A percentile compares a stretch with the other conserved stretches of the same genome.
Conservation (phyloP, 2,113 vertebrate species). For the Mirza zaza region DNA sequence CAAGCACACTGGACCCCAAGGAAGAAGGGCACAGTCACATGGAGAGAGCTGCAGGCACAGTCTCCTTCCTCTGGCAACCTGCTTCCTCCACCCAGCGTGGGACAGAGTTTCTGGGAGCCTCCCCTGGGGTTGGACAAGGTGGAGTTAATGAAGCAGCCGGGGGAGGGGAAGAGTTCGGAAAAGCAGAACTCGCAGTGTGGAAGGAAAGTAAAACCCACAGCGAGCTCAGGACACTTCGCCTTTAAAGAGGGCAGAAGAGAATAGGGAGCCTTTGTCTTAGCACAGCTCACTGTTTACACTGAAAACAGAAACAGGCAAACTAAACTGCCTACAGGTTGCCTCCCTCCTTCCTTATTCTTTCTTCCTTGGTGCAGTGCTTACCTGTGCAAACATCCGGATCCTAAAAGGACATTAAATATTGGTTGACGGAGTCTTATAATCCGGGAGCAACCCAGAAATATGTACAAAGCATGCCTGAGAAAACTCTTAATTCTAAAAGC, state of each 20-base stretch:
- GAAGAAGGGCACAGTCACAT: fast-evolving
- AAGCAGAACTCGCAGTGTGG: not conserved
- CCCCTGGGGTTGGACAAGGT: too few species aligned
- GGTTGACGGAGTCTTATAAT: not conserved
- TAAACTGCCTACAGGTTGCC: not conserved
- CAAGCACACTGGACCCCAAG: not conserved
- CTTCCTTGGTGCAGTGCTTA: not conserved
- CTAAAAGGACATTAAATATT: slow-evolving; percentile 61
- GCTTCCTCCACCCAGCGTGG: too few species aligned
- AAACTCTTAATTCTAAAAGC: not conserved
- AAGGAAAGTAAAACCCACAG: not conserved
- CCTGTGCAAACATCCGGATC: slow-evolving; percentile 59
- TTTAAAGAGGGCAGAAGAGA: not conserved
- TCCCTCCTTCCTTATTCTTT: slow-evolving; percentile 37
- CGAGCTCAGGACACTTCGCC: not conserved
- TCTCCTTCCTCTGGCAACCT: not conserved
- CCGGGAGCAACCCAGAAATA: not conserved
- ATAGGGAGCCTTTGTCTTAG: not conserved
- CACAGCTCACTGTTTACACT: not conserved
- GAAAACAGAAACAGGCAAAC: not conserved
- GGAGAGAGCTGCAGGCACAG: not conserved
- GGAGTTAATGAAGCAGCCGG: not conserved
- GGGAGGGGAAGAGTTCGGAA: not conserved
- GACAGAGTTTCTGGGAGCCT: not conserved
- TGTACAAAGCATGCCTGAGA: slow-evolving; percentile 43